Conservation (phyloP, 1,140 invertebrate species). For the Brachionus paranguensis region DNA sequence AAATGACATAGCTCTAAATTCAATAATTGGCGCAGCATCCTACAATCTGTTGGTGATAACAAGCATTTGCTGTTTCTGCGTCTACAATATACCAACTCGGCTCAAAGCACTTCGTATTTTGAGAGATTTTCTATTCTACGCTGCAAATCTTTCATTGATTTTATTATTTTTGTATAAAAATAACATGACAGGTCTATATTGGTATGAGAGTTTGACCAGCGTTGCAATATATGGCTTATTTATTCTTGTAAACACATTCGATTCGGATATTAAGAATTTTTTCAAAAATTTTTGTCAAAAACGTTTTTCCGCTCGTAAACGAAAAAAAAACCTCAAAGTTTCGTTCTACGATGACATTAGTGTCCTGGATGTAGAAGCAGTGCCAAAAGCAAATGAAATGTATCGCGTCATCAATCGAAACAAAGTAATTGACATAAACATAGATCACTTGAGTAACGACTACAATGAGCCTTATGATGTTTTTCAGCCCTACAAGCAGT, state of each 20-base stretch:
- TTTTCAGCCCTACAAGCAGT: constrained; percentile 6
- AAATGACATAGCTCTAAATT: not conserved
- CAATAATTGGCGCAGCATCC: constrained; percentile 4
- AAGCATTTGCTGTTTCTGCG: not conserved
- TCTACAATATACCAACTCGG: not conserved
- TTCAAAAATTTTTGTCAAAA: not conserved
- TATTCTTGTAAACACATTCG: not conserved
- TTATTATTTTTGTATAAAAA: not conserved
- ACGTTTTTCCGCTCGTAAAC: not conserved
- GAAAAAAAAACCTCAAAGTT: constrained; percentile 23
- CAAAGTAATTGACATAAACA: constrained; percentile 18
- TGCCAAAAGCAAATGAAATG: not conserved
- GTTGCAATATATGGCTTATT: not conserved
- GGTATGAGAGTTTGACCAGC: not conserved
- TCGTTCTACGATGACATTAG: not conserved
- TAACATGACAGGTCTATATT: not conserved
- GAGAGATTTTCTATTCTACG: constrained; percentile 14
- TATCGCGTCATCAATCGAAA: not conserved
- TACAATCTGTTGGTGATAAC: constrained; percentile 13
- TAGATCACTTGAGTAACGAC: constrained; percentile 16
- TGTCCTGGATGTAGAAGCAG: not conserved
- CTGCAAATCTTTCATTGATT: not conserved
- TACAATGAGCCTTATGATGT: constrained; percentile 33
- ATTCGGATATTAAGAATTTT: not conserved
- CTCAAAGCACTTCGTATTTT: not conserved